phyloP scores from a whole-genome alignment of 2,888 invertebrate genomes.

The Luffia ferchaultella region DNA sequence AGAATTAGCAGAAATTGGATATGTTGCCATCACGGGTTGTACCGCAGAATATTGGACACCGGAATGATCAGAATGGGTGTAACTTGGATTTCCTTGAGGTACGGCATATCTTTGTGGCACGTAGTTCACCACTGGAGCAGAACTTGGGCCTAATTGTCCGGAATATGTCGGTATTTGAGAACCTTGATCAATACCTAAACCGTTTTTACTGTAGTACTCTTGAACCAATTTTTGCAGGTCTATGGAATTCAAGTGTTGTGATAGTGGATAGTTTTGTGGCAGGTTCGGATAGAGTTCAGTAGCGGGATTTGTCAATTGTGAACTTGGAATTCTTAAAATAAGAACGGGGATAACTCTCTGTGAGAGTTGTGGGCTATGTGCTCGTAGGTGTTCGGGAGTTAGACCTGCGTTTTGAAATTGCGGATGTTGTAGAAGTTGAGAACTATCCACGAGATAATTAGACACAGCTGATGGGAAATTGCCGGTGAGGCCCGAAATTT shows the following conservation, averaged over 20 bases:
- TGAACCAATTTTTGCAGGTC: constrained; percentile 63
- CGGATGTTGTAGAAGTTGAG: constrained; percentile 46
- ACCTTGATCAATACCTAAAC: constrained; percentile 15
- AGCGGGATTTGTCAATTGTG: constrained; percentile 58
- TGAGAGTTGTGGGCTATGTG: constrained; percentile 35
- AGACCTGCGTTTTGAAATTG: constrained; percentile 59
- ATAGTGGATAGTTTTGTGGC: constrained; percentile 61
- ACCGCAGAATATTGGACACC: constrained; percentile 57
- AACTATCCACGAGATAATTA: constrained; percentile 50
- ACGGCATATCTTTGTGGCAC: constrained; percentile 40
- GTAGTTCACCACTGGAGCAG: constrained; percentile 21
- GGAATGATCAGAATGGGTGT: constrained; percentile 47
- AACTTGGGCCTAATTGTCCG: constrained; percentile 32
- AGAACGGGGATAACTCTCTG: constrained; percentile 65
- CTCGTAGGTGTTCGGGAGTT: constrained; percentile 50
- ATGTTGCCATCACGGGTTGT: constrained; percentile 55
- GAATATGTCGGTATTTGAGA: constrained; percentile 20
- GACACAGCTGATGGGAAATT: constrained; percentile 56
- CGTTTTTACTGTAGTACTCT: constrained; percentile 57
- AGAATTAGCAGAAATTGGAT: constrained; percentile 25
- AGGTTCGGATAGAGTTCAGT: constrained; percentile 63
- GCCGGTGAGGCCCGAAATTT: constrained; percentile 47
- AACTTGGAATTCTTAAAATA: constrained; percentile 64
- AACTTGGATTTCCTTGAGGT: constrained; percentile 41
- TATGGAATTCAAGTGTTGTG: constrained; percentile 59